These are phyloP conservation scores for Drosophila picticornis DNA, from an alignment of 2,888 invertebrate genomes.

Conservation along the genomic window DNA sequence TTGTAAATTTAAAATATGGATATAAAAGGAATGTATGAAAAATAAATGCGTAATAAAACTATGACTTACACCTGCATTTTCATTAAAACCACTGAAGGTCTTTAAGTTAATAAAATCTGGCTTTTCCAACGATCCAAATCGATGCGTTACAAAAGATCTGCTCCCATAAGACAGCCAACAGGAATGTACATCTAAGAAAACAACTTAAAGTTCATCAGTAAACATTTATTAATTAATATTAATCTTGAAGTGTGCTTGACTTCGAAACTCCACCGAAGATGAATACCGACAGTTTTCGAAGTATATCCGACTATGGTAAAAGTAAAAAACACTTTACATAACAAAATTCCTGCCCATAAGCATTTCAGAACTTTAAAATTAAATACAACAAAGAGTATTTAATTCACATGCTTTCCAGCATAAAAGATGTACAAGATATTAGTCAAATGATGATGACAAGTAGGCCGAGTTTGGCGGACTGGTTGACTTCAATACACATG, in stretches of 20 bases:
- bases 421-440: not conserved
- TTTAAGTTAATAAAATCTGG: not conserved
- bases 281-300: not conserved
- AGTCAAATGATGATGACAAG: not conserved
- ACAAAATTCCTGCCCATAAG: not conserved
- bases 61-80: slow-evolving; percentile 24
- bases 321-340: not conserved
- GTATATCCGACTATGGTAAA: not conserved
- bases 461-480: not conserved
- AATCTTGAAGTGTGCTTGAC: not conserved
- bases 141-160: not conserved
- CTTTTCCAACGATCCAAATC: not conserved
- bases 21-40: slow-evolving; percentile 63
- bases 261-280: not conserved
- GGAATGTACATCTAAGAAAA: not conserved
- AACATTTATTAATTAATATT: not conserved
- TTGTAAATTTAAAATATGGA: slow-evolving; percentile 76
- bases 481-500: not conserved
- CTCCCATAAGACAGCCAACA: not conserved
- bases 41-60: slow-evolving; percentile 65
- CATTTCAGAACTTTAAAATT: not conserved
- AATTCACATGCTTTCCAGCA: not conserved
- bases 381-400: not conserved
- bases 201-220: not conserved
- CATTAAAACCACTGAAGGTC: not conserved